Evolutionary conservation across 2,797 vertebrate genomes (phyloP), one percentile per base, ranked within the genome.

Genomic region (Falco concolor): DNA sequence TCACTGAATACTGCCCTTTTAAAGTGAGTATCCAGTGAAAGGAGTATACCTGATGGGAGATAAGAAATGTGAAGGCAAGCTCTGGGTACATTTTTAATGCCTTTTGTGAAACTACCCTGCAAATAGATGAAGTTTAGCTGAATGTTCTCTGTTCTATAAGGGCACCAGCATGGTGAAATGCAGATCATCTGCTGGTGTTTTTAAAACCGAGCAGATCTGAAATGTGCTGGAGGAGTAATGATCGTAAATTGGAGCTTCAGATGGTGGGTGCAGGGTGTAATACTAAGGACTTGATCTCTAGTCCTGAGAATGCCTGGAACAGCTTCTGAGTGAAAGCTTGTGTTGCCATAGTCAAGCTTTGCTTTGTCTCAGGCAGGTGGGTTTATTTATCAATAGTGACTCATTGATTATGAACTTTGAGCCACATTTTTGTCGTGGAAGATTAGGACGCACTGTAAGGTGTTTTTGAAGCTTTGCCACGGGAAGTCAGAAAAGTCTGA

Each of bases 301-400:
- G 45, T 72, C 24, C 47, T 77, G 22, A 80, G 27, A 79, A 52
- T n/a, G 24, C 27, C 28, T 70, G 32, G 42, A 84, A 69, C n/a
- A 65, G 8, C 25, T 86, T 70, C 18, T 67, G 38, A 28, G 10
- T 34, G 32, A 53, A 88, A 47, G 25, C 61, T 68, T 64, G 28
- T 81, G 36, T 84, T 84, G 32, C 50, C 9, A 3, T n/a, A 65
- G 27, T 4, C 56, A 57, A 70, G 23, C 54, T 87, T 93, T 80
- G 21, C n/a, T 92, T 94, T 95, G 12, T 75, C 47, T 59, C 15
- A 5, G 15, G 16, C 30, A 61, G 61, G 15, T 32, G 53, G 52
- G 34, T 50, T 84, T 92, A 40, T 54, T 91, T 91, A 40, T 91
- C 56, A 47, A 32, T 25, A 25, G 12, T 84, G 74, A 91, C 61